These are phyloP conservation scores for mouse (Mus musculus) DNA, from an alignment of 2,113 vertebrate genomes.

Conservation along the genomic window GRCm39 chrX:127487001-127487500, in stretches of 20 bases:
- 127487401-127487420: conserved; percentile 23
- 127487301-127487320: conserved; percentile 26
- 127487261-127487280: background rate
- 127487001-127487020: background rate
- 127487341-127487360: background rate
- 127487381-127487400: background rate
- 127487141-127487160: conserved; percentile 34
- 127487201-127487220: background rate
- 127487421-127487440: conserved; percentile 33
- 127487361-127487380: background rate
- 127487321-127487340: background rate
- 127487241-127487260: background rate
- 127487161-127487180: background rate
- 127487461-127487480: conserved; percentile 37
- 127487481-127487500: conserved; percentile 53
- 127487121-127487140: background rate
- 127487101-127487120: conserved; percentile 3
- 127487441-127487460: conserved; percentile 32
- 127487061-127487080: conserved; percentile 32
- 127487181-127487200: conserved; percentile 19
- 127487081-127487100: background rate
- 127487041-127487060: background rate
- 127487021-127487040: background rate
- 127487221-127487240: conserved; percentile 1
- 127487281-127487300: background rate